Conservation (phyloP, 2,113 vertebrate species). For the Eonycteris spelaea region DNA sequence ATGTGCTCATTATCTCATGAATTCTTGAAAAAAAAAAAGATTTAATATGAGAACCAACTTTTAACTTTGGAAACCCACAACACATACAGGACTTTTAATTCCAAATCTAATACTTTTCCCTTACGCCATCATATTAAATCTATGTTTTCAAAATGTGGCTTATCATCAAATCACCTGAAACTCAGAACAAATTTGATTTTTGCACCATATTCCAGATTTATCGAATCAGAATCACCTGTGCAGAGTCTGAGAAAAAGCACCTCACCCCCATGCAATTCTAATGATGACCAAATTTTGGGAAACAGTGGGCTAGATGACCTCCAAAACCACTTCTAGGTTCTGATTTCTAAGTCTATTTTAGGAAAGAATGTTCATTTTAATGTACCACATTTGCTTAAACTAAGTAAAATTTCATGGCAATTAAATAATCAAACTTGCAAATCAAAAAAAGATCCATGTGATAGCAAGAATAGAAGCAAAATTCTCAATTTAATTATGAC, state of each 20-base stretch:
- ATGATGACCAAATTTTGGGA: neutral
- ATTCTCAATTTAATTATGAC: constrained; percentile 52
- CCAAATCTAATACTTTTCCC: neutral
- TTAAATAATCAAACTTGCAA: constrained; percentile 68
- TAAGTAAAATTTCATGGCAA: constrained; percentile 49
- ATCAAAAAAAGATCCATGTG: neutral
- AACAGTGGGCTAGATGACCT: neutral
- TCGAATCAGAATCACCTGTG: neutral
- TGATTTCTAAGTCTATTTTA: constrained; percentile 51
- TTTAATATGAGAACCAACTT: neutral
- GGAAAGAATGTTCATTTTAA: constrained; percentile 55
- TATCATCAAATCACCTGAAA: neutral
- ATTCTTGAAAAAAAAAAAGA: neutral
- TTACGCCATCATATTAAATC: neutral
- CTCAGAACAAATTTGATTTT: neutral
- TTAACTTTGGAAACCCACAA: neutral
- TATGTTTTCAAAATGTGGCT: neutral
- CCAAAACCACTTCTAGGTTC: neutral
- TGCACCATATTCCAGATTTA: neutral
- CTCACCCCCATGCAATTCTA: neutral
- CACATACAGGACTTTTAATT: neutral
- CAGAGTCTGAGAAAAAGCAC: neutral
- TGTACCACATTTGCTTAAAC: constrained; percentile 50
- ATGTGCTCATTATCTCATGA: neutral
- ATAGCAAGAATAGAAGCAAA: constrained; percentile 45